A percentile compares a stretch with the other conserved stretches of the same genome.
phyloP scores from a whole-genome alignment of 2,797 vertebrate species.

The Etheostoma nigrum region DNA sequence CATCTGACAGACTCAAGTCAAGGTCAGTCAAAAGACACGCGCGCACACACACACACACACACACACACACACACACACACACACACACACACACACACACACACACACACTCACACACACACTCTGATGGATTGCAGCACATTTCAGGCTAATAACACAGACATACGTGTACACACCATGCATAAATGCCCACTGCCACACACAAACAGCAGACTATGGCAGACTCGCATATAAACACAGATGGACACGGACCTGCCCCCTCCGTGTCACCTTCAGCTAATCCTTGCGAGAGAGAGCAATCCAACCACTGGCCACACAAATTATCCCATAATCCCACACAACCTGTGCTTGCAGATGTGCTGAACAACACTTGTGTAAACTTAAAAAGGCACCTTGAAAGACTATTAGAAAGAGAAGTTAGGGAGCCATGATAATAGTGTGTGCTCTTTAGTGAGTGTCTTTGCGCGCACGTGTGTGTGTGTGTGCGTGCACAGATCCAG shows the following conservation, averaged over 20 bases:
- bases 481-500: slow-evolving; percentile 43
- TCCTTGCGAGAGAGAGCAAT: slow-evolving; percentile 70
- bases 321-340: slow-evolving; percentile 76
- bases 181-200: slow-evolving; percentile 35
- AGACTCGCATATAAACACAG: slow-evolving; percentile 53
- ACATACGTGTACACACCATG: slow-evolving; percentile 55
- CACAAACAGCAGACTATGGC: slow-evolving; percentile 21
- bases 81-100: slow-evolving; percentile 42
- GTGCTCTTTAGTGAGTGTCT: slow-evolving; percentile 26
- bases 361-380: slow-evolving; percentile 35
- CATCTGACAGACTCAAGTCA: slow-evolving; percentile 70
- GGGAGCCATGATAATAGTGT: slow-evolving; percentile 48
- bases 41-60: slow-evolving; percentile 21
- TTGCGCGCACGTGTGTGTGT: slow-evolving; percentile 34
- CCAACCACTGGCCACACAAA: slow-evolving; percentile 69
- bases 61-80: slow-evolving; percentile 26
- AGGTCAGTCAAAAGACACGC: slow-evolving; percentile 72
- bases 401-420: slow-evolving; percentile 55
- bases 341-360: slow-evolving; percentile 11
- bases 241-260: slow-evolving; percentile 68
- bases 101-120: slow-evolving; percentile 31
- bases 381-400: slow-evolving; percentile 81
- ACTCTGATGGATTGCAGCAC: slow-evolving; percentile 76
- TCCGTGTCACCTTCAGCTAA: slow-evolving; percentile 79
- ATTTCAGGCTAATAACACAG: slow-evolving; percentile 69